These are phyloP conservation scores for Philhelius pedissequus DNA, from an alignment of 2,888 invertebrate genomes.

Conservation along the genomic window DNA sequence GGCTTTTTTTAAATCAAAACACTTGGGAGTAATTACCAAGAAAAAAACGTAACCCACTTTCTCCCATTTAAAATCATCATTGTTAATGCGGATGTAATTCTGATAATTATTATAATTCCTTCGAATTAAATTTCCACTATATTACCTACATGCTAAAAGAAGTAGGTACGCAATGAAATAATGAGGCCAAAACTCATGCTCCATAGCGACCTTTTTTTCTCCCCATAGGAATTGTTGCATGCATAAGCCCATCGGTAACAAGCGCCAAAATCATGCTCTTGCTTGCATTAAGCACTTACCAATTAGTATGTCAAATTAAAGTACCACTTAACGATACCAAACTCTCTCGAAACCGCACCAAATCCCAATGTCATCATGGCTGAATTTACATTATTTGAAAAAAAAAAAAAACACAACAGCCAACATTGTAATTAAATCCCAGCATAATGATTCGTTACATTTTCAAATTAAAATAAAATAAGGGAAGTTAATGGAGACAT, in stretches of 20 bases:
- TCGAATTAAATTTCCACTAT: not conserved
- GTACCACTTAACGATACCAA: not conserved
- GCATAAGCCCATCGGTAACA: constrained; percentile 32
- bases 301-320: constrained; percentile 35
- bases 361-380: not conserved
- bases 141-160: not conserved
- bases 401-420: not conserved
- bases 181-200: constrained; percentile 28
- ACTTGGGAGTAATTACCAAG: not conserved
- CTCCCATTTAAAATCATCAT: not conserved
- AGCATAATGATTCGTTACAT: constrained; percentile 22
- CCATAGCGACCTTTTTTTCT: not conserved
- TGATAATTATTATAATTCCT: not conserved
- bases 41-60: not conserved
- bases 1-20: no score
- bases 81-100: not conserved
- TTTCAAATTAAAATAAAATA: not conserved
- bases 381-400: constrained; percentile 23
- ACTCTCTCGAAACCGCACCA: not conserved
- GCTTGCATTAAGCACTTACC: constrained; percentile 12
- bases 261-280: constrained; percentile 20
- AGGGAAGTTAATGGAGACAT: constrained; percentile 46
- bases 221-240: constrained; percentile 19
- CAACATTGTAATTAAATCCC: constrained; percentile 27
- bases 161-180: not conserved